A percentile compares a stretch with the other conserved stretches of the same genome.
phyloP scores from a whole-genome alignment of 2,113 vertebrate species.

The Cichladusa arquata region DNA sequence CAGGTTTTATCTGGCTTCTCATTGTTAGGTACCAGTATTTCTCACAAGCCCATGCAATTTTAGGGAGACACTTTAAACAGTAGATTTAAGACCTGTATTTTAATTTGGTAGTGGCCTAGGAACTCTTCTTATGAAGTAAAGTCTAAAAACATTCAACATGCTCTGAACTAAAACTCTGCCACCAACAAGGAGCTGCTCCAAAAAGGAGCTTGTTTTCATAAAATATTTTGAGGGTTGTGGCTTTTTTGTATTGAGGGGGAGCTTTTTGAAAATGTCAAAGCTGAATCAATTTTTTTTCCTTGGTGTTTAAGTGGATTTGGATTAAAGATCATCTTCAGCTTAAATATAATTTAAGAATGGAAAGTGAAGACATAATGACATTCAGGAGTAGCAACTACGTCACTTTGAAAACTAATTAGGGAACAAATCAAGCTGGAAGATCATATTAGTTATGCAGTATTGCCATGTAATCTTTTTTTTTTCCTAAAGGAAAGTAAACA shows the following conservation, averaged over 20 bases:
- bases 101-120: background rate
- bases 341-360: background rate
- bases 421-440: constrained; percentile 1
- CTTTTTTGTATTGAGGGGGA: background rate
- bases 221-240: background rate
- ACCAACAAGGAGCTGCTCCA: background rate
- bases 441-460: background rate
- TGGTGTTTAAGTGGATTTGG: background rate
- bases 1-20: background rate
- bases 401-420: constrained; percentile 25
- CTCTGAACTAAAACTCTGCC: background rate
- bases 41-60: background rate
- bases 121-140: background rate
- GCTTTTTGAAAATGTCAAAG: background rate
- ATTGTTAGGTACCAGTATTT: background rate
- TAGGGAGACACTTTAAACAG: background rate
- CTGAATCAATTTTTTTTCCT: background rate
- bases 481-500: background rate
- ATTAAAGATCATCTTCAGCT: background rate
- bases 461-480: background rate
- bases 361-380: background rate
- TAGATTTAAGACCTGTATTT: background rate
- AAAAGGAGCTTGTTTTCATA: background rate
- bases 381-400: background rate
- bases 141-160: background rate